phyloP scores from a whole-genome alignment of 2,888 invertebrate species.

The Zootermopsis nevadensis region DNA sequence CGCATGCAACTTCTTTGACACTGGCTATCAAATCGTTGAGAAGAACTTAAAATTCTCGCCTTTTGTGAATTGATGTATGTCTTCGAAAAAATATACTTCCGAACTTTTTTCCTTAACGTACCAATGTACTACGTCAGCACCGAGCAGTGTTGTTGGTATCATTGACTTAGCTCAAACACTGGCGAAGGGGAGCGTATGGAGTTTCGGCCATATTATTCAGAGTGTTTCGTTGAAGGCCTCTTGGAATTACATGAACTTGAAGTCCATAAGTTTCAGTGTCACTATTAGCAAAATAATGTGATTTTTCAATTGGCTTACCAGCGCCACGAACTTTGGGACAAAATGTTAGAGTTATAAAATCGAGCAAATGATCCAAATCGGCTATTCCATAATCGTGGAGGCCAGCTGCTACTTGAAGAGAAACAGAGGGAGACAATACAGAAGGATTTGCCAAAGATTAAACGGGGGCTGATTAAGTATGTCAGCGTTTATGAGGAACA shows the following conservation, averaged over 20 bases:
- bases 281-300: constrained; percentile 73
- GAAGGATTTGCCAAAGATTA: constrained; percentile 79
- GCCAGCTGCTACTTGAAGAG: constrained; percentile 86
- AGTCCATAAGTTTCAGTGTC: constrained; percentile 74
- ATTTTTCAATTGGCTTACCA: constrained; percentile 75
- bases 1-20: no score
- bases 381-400: constrained; percentile 85
- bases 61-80: no score
- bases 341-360: constrained; percentile 80
- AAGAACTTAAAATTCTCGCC: no score
- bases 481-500: constrained; percentile 68
- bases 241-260: constrained; percentile 83
- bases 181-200: constrained; percentile 70
- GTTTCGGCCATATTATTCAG: constrained; percentile 74
- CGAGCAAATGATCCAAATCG: constrained; percentile 83
- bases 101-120: no score
- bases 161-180: no score
- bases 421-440: constrained; percentile 83
- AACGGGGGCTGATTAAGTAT: constrained; percentile 71
- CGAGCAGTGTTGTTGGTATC: no score
- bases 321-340: constrained; percentile 77
- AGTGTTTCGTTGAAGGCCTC: constrained; percentile 82
- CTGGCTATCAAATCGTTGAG: no score
- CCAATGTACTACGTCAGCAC: no score
- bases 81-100: no score